Evolutionary conservation across 2,797 vertebrate species (phyloP).

Genomic region (Nasua narica): DNA sequence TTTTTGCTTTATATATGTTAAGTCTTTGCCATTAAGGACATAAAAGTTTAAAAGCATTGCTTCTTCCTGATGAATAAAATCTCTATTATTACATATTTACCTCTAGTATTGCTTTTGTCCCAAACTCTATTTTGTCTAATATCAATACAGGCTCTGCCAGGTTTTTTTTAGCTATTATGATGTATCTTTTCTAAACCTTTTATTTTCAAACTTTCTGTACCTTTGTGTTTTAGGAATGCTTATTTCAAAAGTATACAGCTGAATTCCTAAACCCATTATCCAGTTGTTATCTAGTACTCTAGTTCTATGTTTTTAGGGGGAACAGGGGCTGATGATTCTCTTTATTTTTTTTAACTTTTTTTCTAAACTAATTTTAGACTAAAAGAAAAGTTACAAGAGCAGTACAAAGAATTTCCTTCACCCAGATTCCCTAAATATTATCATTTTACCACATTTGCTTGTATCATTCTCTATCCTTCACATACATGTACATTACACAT

Average conservation of each 20-base stretch:
- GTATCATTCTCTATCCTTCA: neutral
- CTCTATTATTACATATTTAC: neutral
- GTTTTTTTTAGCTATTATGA: neutral
- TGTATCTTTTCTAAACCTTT: neutral
- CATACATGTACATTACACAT: neutral
- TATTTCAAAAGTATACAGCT: neutral
- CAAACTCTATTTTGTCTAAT: neutral
- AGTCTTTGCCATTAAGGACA: neutral
- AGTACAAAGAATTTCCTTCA: neutral
- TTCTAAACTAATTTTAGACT: conserved; percentile 6
- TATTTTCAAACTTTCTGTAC: neutral
- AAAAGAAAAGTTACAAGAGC: neutral
- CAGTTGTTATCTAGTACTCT: neutral
- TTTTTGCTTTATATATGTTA: neutral
- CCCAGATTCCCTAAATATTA: neutral
- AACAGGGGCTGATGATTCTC: neutral
- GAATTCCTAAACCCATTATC: neutral
- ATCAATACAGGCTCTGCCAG: neutral
- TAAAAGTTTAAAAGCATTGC: neutral
- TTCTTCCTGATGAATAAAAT: neutral
- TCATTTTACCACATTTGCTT: neutral
- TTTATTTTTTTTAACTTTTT: neutral
- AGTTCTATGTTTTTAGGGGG: neutral
- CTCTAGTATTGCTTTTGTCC: neutral
- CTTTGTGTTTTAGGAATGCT: neutral